phyloP scores from a whole-genome alignment of 2,888 invertebrate genomes.

The Dryobota labecula region DNA sequence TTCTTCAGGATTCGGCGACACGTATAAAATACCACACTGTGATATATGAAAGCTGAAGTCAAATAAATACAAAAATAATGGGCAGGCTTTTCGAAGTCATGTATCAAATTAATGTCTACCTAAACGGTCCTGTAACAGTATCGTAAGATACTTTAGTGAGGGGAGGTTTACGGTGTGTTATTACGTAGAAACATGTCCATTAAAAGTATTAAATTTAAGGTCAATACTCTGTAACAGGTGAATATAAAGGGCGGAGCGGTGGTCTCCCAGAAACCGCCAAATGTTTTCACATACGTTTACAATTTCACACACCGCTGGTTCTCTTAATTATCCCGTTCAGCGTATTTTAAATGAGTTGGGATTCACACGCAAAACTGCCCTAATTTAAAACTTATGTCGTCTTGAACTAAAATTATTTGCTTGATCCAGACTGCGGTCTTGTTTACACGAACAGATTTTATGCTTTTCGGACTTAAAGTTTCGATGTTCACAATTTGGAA shows the following conservation, averaged over 20 bases:
- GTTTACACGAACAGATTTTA: constrained; percentile 71
- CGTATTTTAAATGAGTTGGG: constrained; percentile 82
- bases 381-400: constrained; percentile 75
- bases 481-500: constrained; percentile 55
- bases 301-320: constrained; percentile 84
- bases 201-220: constrained; percentile 66
- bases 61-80: constrained; percentile 60
- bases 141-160: constrained; percentile 34
- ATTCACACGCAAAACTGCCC: constrained; percentile 70
- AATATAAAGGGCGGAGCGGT: constrained; percentile 62
- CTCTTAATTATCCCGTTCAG: constrained; percentile 85
- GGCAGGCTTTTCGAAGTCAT: constrained; percentile 50
- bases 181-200: constrained; percentile 30
- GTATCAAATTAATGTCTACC: constrained; percentile 56
- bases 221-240: constrained; percentile 68
- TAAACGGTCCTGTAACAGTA: constrained; percentile 47
- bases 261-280: constrained; percentile 75
- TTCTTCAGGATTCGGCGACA: constrained; percentile 7
- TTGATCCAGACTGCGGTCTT: constrained; percentile 64
- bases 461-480: constrained; percentile 62
- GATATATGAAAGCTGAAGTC: constrained; percentile 43
- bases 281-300: constrained; percentile 85
- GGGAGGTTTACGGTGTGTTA: constrained; percentile 15
- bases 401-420: constrained; percentile 72
- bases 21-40: constrained; percentile 27